Percentiles rank a stretch among this genome's conserved stretches.
phyloP scores from a whole-genome alignment of 2,797 vertebrate genomes.

The Anguilla obscura region DNA sequence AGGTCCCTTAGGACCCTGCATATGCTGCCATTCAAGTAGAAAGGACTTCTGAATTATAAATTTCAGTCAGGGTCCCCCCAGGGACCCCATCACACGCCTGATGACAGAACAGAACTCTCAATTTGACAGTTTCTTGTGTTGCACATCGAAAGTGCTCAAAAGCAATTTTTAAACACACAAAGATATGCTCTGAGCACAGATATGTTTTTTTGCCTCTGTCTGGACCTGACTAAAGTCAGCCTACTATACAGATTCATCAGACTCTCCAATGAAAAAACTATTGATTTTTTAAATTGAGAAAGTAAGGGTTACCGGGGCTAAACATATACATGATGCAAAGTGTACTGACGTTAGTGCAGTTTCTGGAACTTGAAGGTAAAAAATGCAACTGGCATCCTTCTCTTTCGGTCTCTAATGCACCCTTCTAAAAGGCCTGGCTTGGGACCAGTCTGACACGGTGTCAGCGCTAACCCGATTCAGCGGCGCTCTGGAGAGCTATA shows the following conservation, averaged over 20 bases:
- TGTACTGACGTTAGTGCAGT: neutral
- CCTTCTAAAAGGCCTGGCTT: neutral
- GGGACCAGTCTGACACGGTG: slow-evolving; percentile 15
- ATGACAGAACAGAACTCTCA: neutral
- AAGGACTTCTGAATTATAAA: slow-evolving; percentile 13
- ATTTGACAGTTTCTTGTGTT: slow-evolving; percentile 14
- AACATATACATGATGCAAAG: neutral
- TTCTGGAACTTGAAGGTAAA: neutral
- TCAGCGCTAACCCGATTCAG: slow-evolving; percentile 27
- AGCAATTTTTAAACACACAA: neutral
- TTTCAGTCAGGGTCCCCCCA: neutral
- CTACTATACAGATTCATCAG: neutral
- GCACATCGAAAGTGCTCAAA: neutral
- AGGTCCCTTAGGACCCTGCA: neutral
- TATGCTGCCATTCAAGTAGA: slow-evolving; percentile 6
- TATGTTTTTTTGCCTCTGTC: neutral
- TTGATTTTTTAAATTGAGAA: neutral
- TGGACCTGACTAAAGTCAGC: neutral
- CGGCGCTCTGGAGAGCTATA: slow-evolving; percentile 10
- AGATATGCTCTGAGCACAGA: neutral
- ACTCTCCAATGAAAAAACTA: neutral
- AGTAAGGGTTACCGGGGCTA: neutral
- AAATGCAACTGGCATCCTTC: slow-evolving; percentile 8
- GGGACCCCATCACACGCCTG: slow-evolving; percentile 15
- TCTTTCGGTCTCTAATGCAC: slow-evolving; percentile 23